Percentiles rank a stretch among this genome's conserved stretches.
Conservation (phyloP, 2,797 vertebrate species). For the Syngnathus acus region DNA sequence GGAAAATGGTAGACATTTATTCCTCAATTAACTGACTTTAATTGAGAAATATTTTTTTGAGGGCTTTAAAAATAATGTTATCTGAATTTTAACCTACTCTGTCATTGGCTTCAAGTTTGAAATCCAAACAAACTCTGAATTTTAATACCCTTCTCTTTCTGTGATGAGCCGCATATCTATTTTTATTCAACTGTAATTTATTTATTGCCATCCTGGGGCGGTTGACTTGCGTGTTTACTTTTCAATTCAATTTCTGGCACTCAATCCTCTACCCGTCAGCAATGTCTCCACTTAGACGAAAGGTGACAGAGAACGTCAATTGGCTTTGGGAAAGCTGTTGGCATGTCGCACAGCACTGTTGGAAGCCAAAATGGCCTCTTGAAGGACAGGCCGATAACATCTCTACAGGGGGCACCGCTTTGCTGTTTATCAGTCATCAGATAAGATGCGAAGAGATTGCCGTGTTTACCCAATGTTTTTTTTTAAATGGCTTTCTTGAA, state of each 20-base stretch:
- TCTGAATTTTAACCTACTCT: too few species aligned
- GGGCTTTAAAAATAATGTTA: too few species aligned
- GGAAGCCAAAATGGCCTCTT: slow-evolving; percentile 21
- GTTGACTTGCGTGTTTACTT: slow-evolving; percentile 12
- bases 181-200: not conserved
- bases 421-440: not conserved
- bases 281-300: slow-evolving; percentile 45
- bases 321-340: slow-evolving; percentile 32
- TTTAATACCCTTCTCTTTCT: not conserved
- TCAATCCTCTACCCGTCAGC: slow-evolving; percentile 47
- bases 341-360: slow-evolving; percentile 35
- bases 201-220: slow-evolving; percentile 24
- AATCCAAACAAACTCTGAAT: not conserved
- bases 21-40: not conserved
- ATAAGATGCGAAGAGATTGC: not conserved
- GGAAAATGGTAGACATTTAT: too few species aligned
- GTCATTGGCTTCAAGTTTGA: not conserved
- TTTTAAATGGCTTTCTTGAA: not conserved
- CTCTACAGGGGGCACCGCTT: not conserved
- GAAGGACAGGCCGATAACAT: slow-evolving; percentile 21
- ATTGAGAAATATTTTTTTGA: not conserved
- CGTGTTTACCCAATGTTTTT: not conserved
- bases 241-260: slow-evolving; percentile 50
- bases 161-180: too few species aligned
- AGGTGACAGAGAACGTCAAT: slow-evolving; percentile 57